Conservation (phyloP, 2,888 invertebrate species). For the Ormyrus pomaceus region DNA sequence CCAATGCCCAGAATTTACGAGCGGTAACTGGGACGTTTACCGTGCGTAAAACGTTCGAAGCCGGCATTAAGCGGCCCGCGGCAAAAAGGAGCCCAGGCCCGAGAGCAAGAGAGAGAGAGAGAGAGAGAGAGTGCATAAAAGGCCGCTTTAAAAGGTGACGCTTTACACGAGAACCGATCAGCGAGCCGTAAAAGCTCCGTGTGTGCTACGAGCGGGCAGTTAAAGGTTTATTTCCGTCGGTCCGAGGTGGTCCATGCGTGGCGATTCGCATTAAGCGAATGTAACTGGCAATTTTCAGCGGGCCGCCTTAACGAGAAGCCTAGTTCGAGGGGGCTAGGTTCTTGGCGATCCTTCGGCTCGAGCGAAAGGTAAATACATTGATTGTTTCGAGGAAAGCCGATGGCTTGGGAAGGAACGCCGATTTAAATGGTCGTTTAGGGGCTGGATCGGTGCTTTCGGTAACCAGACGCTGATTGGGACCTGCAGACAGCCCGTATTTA, state of each 20-base stretch:
- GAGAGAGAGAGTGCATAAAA: conserved; percentile 24
- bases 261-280: neutral
- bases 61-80: neutral
- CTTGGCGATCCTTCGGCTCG: too few relatives aligned
- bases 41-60: conserved; percentile 6
- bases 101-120: neutral
- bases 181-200: conserved; percentile 12
- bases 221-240: conserved; percentile 36
- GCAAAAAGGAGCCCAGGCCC: neutral
- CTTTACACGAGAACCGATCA: neutral
- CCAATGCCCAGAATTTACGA: conserved; percentile 41
- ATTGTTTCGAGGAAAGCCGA: too few relatives aligned
- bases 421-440: too few relatives aligned
- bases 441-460: too few relatives aligned
- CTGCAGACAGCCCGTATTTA: too few relatives aligned
- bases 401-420: too few relatives aligned
- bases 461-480: too few relatives aligned
- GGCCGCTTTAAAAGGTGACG: conserved; percentile 34
- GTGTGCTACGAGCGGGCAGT: conserved; percentile 10
- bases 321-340: too few relatives aligned
- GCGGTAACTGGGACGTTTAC: conserved; percentile 38
- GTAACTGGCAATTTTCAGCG: too few relatives aligned
- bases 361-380: too few relatives aligned
- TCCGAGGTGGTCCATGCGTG: conserved; percentile 15
- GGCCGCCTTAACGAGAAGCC: too few relatives aligned